Conservation (phyloP, 2,888 invertebrate species). For the Standfussiana lucernea region DNA sequence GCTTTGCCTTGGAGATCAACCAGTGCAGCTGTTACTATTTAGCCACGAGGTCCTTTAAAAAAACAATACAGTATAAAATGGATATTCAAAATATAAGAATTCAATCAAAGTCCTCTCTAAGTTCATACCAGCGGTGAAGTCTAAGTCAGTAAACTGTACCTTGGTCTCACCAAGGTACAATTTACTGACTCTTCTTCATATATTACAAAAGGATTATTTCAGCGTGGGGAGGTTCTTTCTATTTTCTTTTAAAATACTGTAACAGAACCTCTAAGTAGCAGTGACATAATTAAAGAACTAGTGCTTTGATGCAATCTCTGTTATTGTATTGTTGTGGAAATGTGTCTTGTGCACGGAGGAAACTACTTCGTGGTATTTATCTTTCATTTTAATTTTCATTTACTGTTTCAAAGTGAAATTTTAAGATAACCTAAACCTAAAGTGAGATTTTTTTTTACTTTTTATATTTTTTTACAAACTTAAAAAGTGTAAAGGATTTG, state of each 20-base stretch:
- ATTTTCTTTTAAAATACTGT: conserved; percentile 19
- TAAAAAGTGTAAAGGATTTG: not conserved
- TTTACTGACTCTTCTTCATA: not conserved
- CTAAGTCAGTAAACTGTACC: not conserved
- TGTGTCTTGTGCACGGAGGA: not conserved
- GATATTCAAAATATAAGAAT: not conserved
- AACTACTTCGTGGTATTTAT: not conserved
- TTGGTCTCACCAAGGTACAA: no score
- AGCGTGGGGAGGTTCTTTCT: not conserved
- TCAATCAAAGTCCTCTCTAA: not conserved
- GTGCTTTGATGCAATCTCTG: not conserved
- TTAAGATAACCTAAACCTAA: no score
- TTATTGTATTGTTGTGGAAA: not conserved
- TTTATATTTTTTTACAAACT: no score
- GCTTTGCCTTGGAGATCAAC: no score
- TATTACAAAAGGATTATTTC: conserved; percentile 7
- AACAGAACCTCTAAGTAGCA: conserved; percentile 22
- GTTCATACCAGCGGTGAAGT: not conserved
- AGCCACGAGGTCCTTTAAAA: not conserved
- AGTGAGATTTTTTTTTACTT: no score
- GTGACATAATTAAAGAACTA: conserved; percentile 5
- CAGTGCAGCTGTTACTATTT: no score
- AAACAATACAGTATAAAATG: not conserved
- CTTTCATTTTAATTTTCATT: not conserved
- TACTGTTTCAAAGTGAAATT: not conserved